phyloP scores from a whole-genome alignment of 1,140 invertebrate genomes.

The Musca vetustissima region DNA sequence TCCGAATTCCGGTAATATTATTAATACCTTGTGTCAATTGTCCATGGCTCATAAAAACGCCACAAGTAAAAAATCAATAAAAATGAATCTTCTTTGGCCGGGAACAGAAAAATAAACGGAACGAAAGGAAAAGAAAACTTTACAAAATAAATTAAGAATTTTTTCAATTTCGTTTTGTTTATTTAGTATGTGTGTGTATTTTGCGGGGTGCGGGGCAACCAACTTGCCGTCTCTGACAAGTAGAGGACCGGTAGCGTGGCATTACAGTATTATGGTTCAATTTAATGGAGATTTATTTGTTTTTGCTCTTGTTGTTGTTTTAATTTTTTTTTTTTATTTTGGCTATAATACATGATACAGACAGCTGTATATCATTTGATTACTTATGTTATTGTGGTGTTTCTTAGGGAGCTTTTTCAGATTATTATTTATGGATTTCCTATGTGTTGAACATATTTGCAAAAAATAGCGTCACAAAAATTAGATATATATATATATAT shows the following conservation, averaged over 20 bases:
- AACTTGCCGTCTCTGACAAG: no score
- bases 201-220: no score
- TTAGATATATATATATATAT: no score
- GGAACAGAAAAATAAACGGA: neutral
- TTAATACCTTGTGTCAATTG: conserved; percentile 9
- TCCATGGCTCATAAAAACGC: conserved; percentile 17
- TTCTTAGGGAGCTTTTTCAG: no score
- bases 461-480: no score
- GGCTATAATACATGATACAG: neutral
- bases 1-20: neutral
- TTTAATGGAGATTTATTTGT: neutral
- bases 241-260: no score
- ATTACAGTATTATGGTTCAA: neutral
- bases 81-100: neutral
- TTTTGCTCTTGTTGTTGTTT: neutral
- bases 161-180: no score
- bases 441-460: neutral
- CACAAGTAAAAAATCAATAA: conserved; percentile 7
- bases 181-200: neutral
- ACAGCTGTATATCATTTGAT: conserved; percentile 12
- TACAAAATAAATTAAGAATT: neutral
- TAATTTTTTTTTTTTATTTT: neutral
- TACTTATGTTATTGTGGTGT: neutral
- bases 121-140: neutral
- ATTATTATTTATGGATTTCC: neutral